Conservation (phyloP, 2,888 invertebrate species). For the Gnatocerus cornutus region DNA sequence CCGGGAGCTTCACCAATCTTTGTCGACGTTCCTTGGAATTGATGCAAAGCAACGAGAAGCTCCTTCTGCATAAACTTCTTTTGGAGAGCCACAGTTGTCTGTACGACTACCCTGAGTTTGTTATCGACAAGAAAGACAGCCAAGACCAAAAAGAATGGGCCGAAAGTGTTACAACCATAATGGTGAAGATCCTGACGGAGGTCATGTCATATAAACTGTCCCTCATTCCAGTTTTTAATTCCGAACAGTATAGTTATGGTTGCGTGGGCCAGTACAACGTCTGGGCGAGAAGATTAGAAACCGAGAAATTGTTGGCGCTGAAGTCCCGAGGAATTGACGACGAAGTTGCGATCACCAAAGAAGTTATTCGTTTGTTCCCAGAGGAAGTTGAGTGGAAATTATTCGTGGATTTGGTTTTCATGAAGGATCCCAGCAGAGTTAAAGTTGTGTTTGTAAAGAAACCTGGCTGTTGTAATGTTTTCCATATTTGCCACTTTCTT, state of each 20-base stretch:
- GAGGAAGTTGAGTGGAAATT: neutral
- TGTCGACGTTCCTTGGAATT: neutral
- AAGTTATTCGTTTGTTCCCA: neutral
- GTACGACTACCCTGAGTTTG: neutral
- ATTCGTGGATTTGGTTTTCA: neutral
- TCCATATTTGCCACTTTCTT: constrained; percentile 5
- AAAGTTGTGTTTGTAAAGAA: constrained; percentile 6
- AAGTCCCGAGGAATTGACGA: neutral
- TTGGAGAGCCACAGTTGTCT: neutral
- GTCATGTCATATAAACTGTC: neutral
- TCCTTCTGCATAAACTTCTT: neutral
- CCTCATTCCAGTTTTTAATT: neutral
- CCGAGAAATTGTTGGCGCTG: neutral
- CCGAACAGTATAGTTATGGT: neutral
- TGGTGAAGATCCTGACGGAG: neutral
- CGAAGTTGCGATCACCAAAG: neutral
- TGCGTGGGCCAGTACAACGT: neutral
- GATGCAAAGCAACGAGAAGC: neutral
- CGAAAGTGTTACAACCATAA: neutral
- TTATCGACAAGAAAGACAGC: neutral
- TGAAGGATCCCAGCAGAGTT: neutral
- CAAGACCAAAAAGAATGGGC: neutral
- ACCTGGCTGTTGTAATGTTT: neutral
- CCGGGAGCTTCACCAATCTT: neutral
- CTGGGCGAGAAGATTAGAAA: neutral